Evolutionary conservation across 2,888 invertebrate genomes (phyloP), one percentile per base, ranked within the genome.

Genomic region (Crioceris asparagi): DNA sequence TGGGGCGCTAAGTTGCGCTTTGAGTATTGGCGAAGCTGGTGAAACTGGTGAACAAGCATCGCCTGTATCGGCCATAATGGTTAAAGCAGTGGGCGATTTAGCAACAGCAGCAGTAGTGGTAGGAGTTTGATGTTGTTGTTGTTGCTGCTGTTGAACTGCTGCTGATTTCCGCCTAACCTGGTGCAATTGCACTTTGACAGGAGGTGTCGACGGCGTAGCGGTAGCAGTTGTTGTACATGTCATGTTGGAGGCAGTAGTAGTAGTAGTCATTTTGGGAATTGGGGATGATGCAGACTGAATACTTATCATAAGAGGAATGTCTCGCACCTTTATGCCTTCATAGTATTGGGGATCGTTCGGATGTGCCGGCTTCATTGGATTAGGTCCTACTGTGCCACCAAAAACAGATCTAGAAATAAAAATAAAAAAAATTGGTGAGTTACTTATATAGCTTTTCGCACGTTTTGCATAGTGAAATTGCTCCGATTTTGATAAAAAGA

Each of bases 341-440:
- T 81, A 80, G 64, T 72, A 77, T 48, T 74, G 73, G 2, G 77
- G 76, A 26, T 64, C 63, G 41, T 37, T 54, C 19, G 60, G 46
- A 1, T 69, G 68, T n/a, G 75, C 65, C 15, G 71, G 66, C 33
- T 77, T 79, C 45, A 78, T 66, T 0, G 75, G 73, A 59, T 82
- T 85, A 0, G 90, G 90, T 0, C 90, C 90, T 12, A 87, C 83
- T 5, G 75, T 77, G 7, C 79, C 79, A 11, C 87, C 90, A 59
- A 87, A 90, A 34, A 87, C 82, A 35, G 81, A 79, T 52, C 88
- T 84, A 55, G 31, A 25, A 39, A n/a, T n/a, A n/a, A n/a, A n/a
- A n/a, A n/a, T n/a, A n/a, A n/a, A n/a, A n/a, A n/a, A n/a, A n/a
- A n/a, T n/a, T n/a, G n/a, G n/a, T n/a, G n/a, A n/a, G n/a, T n/a